phyloP scores from a whole-genome alignment of 2,113 vertebrate genomes.

The Seriola aureovittata region DNA sequence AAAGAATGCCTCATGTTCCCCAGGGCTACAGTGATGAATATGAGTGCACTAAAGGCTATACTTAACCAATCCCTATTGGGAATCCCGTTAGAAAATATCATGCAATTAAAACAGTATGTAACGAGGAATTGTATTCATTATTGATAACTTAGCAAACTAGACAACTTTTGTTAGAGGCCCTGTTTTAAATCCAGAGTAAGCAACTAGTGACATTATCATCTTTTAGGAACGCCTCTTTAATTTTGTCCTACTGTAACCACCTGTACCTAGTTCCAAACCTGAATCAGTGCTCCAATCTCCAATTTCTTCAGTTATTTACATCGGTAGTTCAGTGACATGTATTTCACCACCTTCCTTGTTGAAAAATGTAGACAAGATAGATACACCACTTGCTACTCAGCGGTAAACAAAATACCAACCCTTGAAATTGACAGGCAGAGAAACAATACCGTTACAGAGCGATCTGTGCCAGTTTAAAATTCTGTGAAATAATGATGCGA shows the following conservation, averaged over 20 bases:
- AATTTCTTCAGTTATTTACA: background rate
- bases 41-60: background rate
- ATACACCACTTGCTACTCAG: background rate
- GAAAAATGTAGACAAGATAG: background rate
- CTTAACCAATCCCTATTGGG: slow-evolving; percentile 28
- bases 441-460: background rate
- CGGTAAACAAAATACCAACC: background rate
- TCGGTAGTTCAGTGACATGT: background rate
- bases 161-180: background rate
- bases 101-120: slow-evolving; percentile 12
- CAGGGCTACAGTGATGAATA: slow-evolving; percentile 24
- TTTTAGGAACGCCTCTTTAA: background rate
- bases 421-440: background rate
- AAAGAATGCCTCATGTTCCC: background rate
- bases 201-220: background rate
- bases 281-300: background rate
- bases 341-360: background rate
- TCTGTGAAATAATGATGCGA: background rate
- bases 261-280: background rate
- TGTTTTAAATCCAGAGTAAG: background rate
- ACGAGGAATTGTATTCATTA: background rate
- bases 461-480: background rate
- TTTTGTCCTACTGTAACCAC: background rate
- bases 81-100: background rate
- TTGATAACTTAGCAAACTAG: slow-evolving; percentile 1